Evolutionary conservation across 2,113 vertebrate species (phyloP), one percentile per base, ranked within the genome.

Genomic region (Ceyx cyanopectus): DNA sequence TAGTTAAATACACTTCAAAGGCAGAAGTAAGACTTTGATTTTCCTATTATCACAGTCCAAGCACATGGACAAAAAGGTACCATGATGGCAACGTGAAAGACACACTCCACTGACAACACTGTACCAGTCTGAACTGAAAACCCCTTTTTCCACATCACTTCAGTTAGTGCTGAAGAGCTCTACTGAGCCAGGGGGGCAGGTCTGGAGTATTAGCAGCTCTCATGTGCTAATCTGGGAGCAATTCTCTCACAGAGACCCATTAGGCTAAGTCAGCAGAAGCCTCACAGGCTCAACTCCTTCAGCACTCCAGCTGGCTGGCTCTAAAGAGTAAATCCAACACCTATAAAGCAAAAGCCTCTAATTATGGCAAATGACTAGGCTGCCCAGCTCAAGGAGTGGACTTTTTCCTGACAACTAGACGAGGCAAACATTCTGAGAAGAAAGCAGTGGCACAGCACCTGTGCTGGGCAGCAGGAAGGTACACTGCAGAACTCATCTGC

Each of bases 21-120:
- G 2, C n/a, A 81, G 23, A 81, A 84, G 46, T 21, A 83, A 57
- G 32, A 8, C 15, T 70, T 51, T 17, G 9, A 27, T 63, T 53
- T 63, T 81, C 26, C 53, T 37, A 12, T 0, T 2, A n/a, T 54
- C 45, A 62, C 50, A 34, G 6, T 27, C 66, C 12, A 79, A 82
- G 40, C 12, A 14, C 9, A 20, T 2, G 23, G 48, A 43, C 15
- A 40, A 72, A 84, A 51, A 65, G 9, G 14, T 8, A 19, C 23
- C 34, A 32, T 12, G 4, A 4, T 3, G 9, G 6, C 1, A 0
- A 30, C 7, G 22, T 5, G 14, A 81, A 75, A 88, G 68, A 13
- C 24, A 12, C 4, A 1, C 34, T 56, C 24, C n/a, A 16, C 40
- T n/a, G 61, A 27, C 29, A 26, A 32, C 1, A 0, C 1, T 1